A percentile compares a stretch with the other conserved stretches of the same genome.
Conservation (phyloP, 1,140 invertebrate genomes). For the Atta colombica region DNA sequence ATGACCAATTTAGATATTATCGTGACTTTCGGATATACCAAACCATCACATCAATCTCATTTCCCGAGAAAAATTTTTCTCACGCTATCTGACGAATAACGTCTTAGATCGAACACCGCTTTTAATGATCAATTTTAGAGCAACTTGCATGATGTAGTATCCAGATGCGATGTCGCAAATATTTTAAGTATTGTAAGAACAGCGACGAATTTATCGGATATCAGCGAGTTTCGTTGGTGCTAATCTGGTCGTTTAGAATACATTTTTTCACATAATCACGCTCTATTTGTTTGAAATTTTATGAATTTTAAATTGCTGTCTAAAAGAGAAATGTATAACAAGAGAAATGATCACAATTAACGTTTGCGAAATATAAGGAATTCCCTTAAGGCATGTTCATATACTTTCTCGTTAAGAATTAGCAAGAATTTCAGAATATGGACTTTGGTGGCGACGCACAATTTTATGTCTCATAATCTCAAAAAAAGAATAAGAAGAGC, state of each 20-base stretch:
- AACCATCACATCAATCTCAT: slow-evolving; percentile 27
- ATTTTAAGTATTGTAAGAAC: slow-evolving; percentile 6
- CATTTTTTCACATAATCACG: no score
- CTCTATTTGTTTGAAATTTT: not conserved
- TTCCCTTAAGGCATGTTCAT: not conserved
- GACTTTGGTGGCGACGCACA: not conserved
- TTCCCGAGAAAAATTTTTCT: not conserved
- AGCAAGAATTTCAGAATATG: slow-evolving; percentile 30
- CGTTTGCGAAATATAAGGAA: not conserved
- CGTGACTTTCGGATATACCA: not conserved
- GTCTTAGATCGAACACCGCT: slow-evolving; percentile 20
- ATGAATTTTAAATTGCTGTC: not conserved
- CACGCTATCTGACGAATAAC: not conserved
- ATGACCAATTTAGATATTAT: slow-evolving; percentile 74
- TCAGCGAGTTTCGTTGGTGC: no score
- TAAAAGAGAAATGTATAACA: no score
- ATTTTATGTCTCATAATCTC: not conserved
- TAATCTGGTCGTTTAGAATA: no score
- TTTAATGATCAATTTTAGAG: slow-evolving; percentile 26
- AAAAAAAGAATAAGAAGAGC: not conserved
- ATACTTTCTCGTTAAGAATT: not conserved
- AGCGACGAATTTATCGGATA: not conserved
- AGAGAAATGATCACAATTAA: not conserved
- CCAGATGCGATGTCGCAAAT: not conserved
- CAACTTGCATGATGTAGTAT: not conserved